Evolutionary conservation across 2,888 invertebrate genomes (phyloP), one percentile per base, ranked within the genome.

Genomic region (Clusia tigrina): DNA sequence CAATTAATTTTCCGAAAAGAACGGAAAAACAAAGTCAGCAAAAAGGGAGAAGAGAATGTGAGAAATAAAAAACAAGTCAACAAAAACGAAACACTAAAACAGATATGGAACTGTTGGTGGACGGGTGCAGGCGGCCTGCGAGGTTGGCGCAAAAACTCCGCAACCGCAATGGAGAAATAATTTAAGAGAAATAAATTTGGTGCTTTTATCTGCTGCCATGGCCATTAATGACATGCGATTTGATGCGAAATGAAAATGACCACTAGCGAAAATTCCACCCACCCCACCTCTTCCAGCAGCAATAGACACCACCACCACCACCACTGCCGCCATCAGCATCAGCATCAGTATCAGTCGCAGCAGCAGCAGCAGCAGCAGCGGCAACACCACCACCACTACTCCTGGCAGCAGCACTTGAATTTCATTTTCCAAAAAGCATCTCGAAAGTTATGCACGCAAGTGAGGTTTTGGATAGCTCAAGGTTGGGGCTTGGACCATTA

Each of bases 401-500:
- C 37, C 32, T 32, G 23, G 26, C n/a, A n/a, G 69, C 69, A 70
- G 71, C 74, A 77, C 78, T 77, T 71, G 75, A 80, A 78, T 78
- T 80, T 80, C 79, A 79, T 80, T 80, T 80, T 72, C 74, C 74
- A 78, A 79, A 80, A 80, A 80, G 79, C 80, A 78, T 80, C 77
- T 72, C 71, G 74, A 71, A 70, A 78, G 74, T 80, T 79, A 78
- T 77, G 79, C 77, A 74, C 71, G 70, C 68, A 75, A 61, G 72
- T 70, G 68, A 75, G 75, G 76, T 74, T 76, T 74, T n/a, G 42
- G 42, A 42, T 15, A 42, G 9, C 42, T 15, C 42, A 3, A 42
- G n/a, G 42, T 42, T 42, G 15, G n/a, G 42, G 42, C n/a, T 42
- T 15, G 42, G 42, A 15, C 42, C 42, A 42, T 42, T 42, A 42